phyloP scores from a whole-genome alignment of 64 coral and sea anemone species.

The Dendrophyllia cribrosa region DNA sequence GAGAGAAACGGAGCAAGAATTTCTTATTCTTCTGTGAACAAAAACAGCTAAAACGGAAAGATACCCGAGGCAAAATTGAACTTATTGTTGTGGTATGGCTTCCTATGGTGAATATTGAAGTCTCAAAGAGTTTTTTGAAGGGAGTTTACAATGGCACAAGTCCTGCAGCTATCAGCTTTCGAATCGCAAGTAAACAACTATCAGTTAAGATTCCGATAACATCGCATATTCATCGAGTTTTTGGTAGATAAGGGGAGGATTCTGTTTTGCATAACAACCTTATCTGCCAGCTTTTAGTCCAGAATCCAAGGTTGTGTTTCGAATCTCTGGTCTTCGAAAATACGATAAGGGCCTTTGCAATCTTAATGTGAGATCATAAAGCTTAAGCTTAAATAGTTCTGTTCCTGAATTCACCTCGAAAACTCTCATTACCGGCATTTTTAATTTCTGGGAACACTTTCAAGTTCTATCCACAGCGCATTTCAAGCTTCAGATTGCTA shows the following conservation, averaged over 20 bases:
- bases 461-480: not conserved
- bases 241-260: slow-evolving; percentile 2
- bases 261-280: slow-evolving; percentile 28
- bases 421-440: not conserved
- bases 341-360: slow-evolving; percentile 1
- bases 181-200: slow-evolving; percentile 3
- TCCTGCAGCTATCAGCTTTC: slow-evolving; percentile 10
- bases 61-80: not conserved
- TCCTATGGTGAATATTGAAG: not conserved
- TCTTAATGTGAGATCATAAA: not conserved
- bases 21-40: not conserved
- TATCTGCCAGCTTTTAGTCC: not conserved
- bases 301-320: not conserved
- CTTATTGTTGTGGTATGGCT: not conserved
- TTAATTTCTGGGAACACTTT: not conserved
- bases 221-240: not conserved
- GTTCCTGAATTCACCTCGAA: not conserved
- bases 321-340: not conserved
- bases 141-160: not conserved
- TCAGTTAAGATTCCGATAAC: slow-evolving; percentile 22
- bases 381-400: not conserved
- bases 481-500: not conserved
- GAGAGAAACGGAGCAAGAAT: not conserved
- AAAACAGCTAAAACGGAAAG: not conserved
- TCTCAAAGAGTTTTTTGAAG: not conserved